Evolutionary conservation across 1,140 invertebrate genomes (phyloP).

Genomic region (Tetraneura akinire): DNA sequence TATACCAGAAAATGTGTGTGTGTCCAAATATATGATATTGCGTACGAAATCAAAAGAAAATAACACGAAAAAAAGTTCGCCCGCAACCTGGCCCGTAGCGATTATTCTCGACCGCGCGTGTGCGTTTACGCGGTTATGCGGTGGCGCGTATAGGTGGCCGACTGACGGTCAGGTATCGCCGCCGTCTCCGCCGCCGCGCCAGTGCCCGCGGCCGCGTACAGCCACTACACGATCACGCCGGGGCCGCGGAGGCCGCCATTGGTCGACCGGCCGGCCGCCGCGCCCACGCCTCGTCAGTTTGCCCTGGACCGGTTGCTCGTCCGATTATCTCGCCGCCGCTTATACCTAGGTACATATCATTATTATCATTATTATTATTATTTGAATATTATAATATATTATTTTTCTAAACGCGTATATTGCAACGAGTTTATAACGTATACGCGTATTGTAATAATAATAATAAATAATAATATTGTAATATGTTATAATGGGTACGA

Average conservation of each 20-base stretch:
- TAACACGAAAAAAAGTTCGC: neutral
- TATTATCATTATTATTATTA: neutral
- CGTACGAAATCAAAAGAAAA: neutral
- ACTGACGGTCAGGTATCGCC: conserved; percentile 39
- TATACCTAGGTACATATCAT: neutral
- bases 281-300: conserved; percentile 40
- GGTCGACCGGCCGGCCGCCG: conserved; percentile 14
- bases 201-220: conserved; percentile 39
- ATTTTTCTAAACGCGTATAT: too few relatives aligned
- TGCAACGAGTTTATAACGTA: too few relatives aligned
- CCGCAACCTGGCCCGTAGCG: conserved; percentile 32
- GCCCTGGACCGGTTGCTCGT: conserved; percentile 15
- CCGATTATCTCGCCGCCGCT: conserved; percentile 10
- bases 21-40: too few relatives aligned
- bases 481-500: too few relatives aligned
- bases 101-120: neutral
- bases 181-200: conserved; percentile 15
- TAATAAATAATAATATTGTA: too few relatives aligned
- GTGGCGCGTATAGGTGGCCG: conserved; percentile 42
- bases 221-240: conserved; percentile 16
- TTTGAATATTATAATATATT: neutral
- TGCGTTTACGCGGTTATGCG: neutral
- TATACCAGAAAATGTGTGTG: neutral
- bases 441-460: too few relatives aligned
- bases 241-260: conserved; percentile 31